Evolutionary conservation across 2,113 vertebrate genomes (phyloP), one percentile per base, ranked within the genome.

Genomic region (Vulpes ferrilata): DNA sequence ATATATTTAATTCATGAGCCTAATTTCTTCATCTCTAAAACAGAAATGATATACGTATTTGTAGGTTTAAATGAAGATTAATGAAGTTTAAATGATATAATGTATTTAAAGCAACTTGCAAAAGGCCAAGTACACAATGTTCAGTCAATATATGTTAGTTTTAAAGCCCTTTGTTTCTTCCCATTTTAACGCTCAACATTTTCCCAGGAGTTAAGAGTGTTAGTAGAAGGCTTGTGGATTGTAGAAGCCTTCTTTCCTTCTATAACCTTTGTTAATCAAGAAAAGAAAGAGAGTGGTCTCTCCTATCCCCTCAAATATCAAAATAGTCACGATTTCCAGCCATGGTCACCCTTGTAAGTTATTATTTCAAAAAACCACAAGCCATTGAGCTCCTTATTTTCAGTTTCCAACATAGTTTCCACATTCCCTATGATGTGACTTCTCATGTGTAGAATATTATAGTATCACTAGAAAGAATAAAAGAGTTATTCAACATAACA

Each of bases 41-140:
- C 5, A 76, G 32, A 23, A 88, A 8, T 53, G 23, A n/a, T 81
- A 80, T 48, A 84, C 32, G 67, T 62, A 67, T 55, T n/a, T 85
- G 48, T 60, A 30, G 32, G 8, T 38, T 84, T 90, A 95, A 80
- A 69, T 85, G 7, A 92, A 87, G 48, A 95, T 90, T 55, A 69
- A 62, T 85, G n/a, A 73, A 89, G 35, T 82, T 71, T 88, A 90
- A 95, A 71, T 38, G 25, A 25, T 8, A 57, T 0, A 73, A 20
- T 60, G 3, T 83, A 73, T 4, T 38, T 22, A 89, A 81, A 93
- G 6, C 19, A 71, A n/a, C 78, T 95, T 81, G 27, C 30, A 57
- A 93, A 94, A 78, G 76, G 59, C 35, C 35, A 76, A 57, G 38
- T 38, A 65, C 5, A 35, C 62, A 62, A n/a, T 38, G 7, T 60